These are phyloP conservation scores for Ormyrus labotus DNA, from an alignment of 2,888 invertebrate genomes.

Conservation along the genomic window DNA sequence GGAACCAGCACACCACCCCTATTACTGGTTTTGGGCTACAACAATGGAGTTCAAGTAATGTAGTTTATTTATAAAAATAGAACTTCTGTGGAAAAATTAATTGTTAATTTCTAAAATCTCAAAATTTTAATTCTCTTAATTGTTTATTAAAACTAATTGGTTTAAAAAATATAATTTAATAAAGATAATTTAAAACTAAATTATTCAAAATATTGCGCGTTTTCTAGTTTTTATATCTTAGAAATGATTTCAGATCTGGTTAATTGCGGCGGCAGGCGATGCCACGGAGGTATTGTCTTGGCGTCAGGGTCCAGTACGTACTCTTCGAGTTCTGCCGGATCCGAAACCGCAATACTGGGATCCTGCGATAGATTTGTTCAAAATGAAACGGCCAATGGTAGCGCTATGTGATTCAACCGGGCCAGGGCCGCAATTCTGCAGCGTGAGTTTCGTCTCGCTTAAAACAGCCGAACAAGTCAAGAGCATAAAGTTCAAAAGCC, in stretches of 20 bases:
- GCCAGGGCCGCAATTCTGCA: constrained; percentile 86
- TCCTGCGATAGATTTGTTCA: constrained; percentile 82
- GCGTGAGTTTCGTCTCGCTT: constrained; percentile 90
- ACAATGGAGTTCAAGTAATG: constrained; percentile 87
- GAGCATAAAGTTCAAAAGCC: constrained; percentile 94
- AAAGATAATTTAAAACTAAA: background rate
- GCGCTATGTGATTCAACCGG: constrained; percentile 92
- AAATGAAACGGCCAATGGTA: constrained; percentile 89
- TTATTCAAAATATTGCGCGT: background rate
- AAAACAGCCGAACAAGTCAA: constrained; percentile 89
- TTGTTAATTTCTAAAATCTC: background rate
- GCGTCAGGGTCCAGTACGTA: constrained; percentile 91
- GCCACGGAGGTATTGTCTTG: constrained; percentile 96
- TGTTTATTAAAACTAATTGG: background rate
- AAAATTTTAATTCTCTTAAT: background rate
- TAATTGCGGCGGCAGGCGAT: constrained; percentile 91
- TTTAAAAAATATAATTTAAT: background rate
- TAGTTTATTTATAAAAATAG: background rate
- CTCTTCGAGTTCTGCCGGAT: constrained; percentile 89
- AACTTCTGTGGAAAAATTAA: background rate
- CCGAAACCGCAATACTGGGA: constrained; percentile 80
- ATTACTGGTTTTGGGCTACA: constrained; percentile 91
- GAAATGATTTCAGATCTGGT: constrained; percentile 83
- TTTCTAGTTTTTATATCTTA: background rate
- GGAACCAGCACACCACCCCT: constrained; percentile 84